Evolutionary conservation across 2,888 invertebrate genomes (phyloP), one percentile per base, ranked within the genome.

Genomic region (Lasioglossum pauxillum): DNA sequence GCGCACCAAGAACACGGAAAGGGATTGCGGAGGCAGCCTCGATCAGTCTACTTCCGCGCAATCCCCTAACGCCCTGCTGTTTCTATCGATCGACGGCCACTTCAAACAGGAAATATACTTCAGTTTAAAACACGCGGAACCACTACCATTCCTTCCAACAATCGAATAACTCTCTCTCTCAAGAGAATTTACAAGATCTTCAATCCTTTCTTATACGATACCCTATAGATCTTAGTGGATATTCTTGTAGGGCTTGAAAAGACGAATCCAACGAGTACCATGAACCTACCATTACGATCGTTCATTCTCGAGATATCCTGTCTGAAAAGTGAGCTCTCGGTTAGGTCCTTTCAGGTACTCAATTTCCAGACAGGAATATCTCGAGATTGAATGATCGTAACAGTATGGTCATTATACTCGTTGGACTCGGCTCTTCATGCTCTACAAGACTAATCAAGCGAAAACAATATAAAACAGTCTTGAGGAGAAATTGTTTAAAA

Each of bases 1-100:
- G 49, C 57, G 10, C 74, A 60, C 74, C 41, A 49, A 72, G 35
- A 64, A 41, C 83, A 85, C 67, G 83, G n/a, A 75, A 79, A 27
- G 44, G 53, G 49, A 53, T 72, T 41, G 27, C 19, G 27, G 44
- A n/a, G 27, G 64, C 31, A 31, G 27, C 38, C n/a, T 8, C 12
- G 38, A 44, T 79, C 38, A 12, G 49, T 76, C 64, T 57, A 46
- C 5, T 83, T 76, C 12, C 35, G 44, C 23, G 49, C 44, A 44
- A 80, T 31, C 41, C 31, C 35, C 16, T 67, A 49, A 49, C 27
- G 27, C 38, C 19, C 41, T 76, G 12, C 81, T 49, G 7, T 35
- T 67, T 38, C 5, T 4, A 67, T 67, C 19, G 67, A 67, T 38
- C 67, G 67, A 67, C 57, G n/a, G n/a, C 57, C 35, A 19, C 67